A percentile compares a stretch with the other conserved stretches of the same genome.
Evolutionary conservation across 1,140 invertebrate species (phyloP).

Genomic region (Nephila pilipes): DNA sequence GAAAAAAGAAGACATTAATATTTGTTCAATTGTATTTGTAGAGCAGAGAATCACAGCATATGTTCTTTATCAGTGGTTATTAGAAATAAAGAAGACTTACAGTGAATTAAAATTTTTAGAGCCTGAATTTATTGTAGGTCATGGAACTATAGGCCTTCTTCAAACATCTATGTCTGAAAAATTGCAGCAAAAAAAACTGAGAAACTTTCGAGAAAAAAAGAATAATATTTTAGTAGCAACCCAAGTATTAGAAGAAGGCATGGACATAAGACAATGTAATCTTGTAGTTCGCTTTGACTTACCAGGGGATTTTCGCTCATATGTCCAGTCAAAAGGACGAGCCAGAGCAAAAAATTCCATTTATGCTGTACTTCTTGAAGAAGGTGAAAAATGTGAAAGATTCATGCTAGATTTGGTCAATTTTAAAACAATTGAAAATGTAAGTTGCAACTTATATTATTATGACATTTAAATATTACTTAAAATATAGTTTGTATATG

Average conservation of each 20-base stretch:
- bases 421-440: slow-evolving; percentile 70
- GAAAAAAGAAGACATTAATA: slow-evolving; percentile 79
- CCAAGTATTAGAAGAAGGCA: slow-evolving; percentile 90
- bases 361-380: slow-evolving; percentile 86
- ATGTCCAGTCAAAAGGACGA: slow-evolving; percentile 88
- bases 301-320: slow-evolving; percentile 86
- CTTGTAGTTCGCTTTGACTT: slow-evolving; percentile 89
- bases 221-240: slow-evolving; percentile 97
- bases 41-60: slow-evolving; percentile 76
- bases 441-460: not conserved
- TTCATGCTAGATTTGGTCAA: slow-evolving; percentile 20
- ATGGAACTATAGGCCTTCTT: slow-evolving; percentile 3
- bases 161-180: slow-evolving; percentile 65
- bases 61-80: slow-evolving; percentile 75
- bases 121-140: slow-evolving; percentile 76
- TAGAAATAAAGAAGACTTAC: slow-evolving; percentile 51
- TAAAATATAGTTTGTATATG: too few relatives aligned
- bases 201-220: slow-evolving; percentile 82
- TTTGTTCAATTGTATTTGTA: slow-evolving; percentile 78
- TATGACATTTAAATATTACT: too few relatives aligned
- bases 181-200: slow-evolving; percentile 55
- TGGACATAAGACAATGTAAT: slow-evolving; percentile 92
- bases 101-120: slow-evolving; percentile 75
- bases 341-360: slow-evolving; percentile 86
- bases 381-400: slow-evolving; percentile 76